phyloP scores from a whole-genome alignment of 2,888 invertebrate species.

The Hirudinaria manillensis region DNA sequence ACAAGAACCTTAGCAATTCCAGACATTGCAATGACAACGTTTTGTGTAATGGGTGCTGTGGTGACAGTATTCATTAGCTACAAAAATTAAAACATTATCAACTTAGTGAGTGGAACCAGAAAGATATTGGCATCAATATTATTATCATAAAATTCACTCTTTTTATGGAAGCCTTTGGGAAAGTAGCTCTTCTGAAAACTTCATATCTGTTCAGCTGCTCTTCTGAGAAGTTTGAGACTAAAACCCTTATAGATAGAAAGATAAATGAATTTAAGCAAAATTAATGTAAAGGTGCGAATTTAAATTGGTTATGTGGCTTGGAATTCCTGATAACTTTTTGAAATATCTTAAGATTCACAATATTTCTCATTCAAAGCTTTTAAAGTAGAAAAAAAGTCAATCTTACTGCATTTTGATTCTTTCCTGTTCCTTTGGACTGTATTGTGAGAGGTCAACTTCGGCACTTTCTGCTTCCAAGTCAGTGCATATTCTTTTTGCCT shows the following conservation, averaged over 20 bases:
- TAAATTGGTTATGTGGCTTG: neutral
- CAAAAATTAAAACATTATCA: neutral
- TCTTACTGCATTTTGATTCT: slow-evolving; percentile 39
- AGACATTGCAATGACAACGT: slow-evolving; percentile 98
- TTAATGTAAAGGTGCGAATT: neutral
- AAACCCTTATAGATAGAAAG: slow-evolving; percentile 57
- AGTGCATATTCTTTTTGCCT: no score
- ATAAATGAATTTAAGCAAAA: neutral
- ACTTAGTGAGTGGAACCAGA: neutral
- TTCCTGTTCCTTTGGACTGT: slow-evolving; percentile 35
- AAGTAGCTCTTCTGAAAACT: slow-evolving; percentile 92
- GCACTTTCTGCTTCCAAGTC: neutral
- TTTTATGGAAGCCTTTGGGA: slow-evolving; percentile 95
- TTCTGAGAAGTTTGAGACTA: slow-evolving; percentile 96
- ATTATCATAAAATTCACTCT: slow-evolving; percentile 58
- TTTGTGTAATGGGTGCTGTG: slow-evolving; percentile 78
- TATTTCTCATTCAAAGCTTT: no score
- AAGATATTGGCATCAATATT: no score
- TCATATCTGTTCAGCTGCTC: slow-evolving; percentile 96
- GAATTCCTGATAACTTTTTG: no score
- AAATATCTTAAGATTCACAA: no score
- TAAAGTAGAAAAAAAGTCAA: neutral
- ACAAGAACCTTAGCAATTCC: slow-evolving; percentile 98
- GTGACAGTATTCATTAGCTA: slow-evolving; percentile 92
- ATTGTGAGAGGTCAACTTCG: slow-evolving; percentile 2